A percentile compares a stretch with the other conserved stretches of the same genome.
These are phyloP conservation scores for Noctua janthina DNA, from an alignment of 2,888 invertebrate species.

Conservation along the genomic window DNA sequence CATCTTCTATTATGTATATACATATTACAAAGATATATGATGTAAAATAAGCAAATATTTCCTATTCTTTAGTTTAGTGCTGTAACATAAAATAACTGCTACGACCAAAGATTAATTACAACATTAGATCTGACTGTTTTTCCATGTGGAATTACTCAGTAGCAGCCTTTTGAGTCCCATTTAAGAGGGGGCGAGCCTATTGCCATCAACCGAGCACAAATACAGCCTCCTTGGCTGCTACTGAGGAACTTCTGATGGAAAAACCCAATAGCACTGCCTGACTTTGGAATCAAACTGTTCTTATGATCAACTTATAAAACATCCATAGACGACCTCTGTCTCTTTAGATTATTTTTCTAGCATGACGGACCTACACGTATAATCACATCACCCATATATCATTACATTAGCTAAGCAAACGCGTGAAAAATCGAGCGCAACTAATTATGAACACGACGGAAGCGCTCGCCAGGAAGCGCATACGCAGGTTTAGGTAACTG, in stretches of 20 bases:
- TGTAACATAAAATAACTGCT: not conserved
- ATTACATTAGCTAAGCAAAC: constrained; percentile 40
- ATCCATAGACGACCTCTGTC: not conserved
- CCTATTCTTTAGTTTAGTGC: not conserved
- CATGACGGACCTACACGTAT: constrained; percentile 6
- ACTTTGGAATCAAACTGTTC: not conserved
- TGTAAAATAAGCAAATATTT: not conserved
- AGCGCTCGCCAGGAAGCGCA: constrained; percentile 77
- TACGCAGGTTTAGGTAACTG: constrained; percentile 79
- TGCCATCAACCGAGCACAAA: not conserved
- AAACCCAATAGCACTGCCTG: not conserved
- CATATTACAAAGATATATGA: constrained; percentile 5
- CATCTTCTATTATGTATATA: not conserved
- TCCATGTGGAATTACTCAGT: not conserved
- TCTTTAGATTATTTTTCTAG: not conserved
- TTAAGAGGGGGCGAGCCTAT: not conserved
- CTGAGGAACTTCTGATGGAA: not conserved
- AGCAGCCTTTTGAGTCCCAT: not conserved
- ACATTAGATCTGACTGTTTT: not conserved
- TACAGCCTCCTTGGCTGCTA: not conserved
- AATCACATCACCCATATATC: constrained; percentile 36
- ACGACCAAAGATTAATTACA: not conserved
- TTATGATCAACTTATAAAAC: not conserved
- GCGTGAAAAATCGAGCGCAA: constrained; percentile 76
- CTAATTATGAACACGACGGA: constrained; percentile 78